Evolutionary conservation across 2,113 vertebrate genomes (phyloP), one percentile per base, ranked within the genome.

Genomic region (Cnemophilus loriae): DNA sequence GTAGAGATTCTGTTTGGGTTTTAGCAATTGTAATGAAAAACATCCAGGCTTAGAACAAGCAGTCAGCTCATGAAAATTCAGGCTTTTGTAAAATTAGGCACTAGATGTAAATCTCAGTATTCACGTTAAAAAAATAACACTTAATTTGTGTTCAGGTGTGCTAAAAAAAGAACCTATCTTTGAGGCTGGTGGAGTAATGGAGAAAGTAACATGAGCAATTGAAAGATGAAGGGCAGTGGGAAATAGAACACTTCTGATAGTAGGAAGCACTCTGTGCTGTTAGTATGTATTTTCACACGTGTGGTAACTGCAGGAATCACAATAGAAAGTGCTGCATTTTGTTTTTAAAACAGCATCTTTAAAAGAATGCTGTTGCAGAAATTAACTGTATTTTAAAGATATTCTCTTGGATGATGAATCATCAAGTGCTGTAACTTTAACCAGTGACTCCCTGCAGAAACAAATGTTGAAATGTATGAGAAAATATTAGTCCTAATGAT

Each of bases 401-500:
- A 70, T 90, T 84, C 68, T 82, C 57, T 89, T 69, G 37, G 56
- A 90, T 96, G 93, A 78, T 84, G 90, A 92, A 65, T 69, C 49
- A 71, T 95, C 50, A 93, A 81, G 87, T 20, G 7, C 26, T 87
- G 69, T 93, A 95, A 94, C 63, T 90, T 91, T 84, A 91, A 89
- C 79, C 46, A 95, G 64, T 47, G 93, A 90, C 35, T 82, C 88
- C 30, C 61, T 67, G 74, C 74, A 96, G 90, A 95, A 92, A 87
- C 18, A 67, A 95, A 90, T 55, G 35, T 86, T 92, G 39, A 97
- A 97, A 88, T 46, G 44, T 86, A 96, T 23, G 63, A 94, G 71
- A 94, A 97, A 97, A 97, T 93, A 97, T 78, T 96, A 97, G 81
- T 82, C 74, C 64, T 97, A 94, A 96, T 95, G 74, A 96, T 97